Evolutionary conservation across 2,113 vertebrate genomes (phyloP).

Genomic region (Alaudala cheleensis): DNA sequence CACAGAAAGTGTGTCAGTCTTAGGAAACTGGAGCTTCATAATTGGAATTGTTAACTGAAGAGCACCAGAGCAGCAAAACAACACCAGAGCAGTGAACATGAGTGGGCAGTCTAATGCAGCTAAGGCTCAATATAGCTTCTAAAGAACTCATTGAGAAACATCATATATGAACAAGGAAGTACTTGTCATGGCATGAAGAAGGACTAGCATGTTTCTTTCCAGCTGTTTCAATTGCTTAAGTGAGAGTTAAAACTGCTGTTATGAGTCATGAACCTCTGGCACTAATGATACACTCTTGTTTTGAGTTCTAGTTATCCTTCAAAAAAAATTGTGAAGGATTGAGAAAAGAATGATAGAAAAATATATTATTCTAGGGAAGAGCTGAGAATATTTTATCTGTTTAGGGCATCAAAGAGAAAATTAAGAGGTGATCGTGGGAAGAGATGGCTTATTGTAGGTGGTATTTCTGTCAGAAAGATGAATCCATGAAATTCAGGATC

Average conservation of each 20-base stretch:
- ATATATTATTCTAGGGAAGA: neutral
- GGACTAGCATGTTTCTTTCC: neutral
- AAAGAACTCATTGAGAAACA: neutral
- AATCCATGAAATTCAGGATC: neutral
- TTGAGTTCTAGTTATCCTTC: neutral
- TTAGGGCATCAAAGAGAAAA: neutral
- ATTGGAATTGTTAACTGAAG: neutral
- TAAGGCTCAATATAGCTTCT: neutral
- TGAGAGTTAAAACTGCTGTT: neutral
- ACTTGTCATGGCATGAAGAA: neutral
- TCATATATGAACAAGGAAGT: neutral
- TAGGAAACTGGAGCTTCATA: neutral
- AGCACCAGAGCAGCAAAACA: neutral
- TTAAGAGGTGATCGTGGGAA: neutral
- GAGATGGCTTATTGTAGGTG: neutral
- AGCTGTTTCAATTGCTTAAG: neutral
- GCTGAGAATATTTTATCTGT: neutral
- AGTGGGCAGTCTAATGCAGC: neutral
- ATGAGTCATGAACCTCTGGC: neutral
- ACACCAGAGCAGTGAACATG: neutral
- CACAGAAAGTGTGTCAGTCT: neutral
- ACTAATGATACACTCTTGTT: neutral
- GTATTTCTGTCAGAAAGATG: slow-evolving; percentile 2
- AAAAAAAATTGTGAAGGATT: neutral
- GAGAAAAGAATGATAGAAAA: neutral